Base-by-base conservation (phyloP, 2,113 vertebrate species). In the Egretta garzetta region DNA sequence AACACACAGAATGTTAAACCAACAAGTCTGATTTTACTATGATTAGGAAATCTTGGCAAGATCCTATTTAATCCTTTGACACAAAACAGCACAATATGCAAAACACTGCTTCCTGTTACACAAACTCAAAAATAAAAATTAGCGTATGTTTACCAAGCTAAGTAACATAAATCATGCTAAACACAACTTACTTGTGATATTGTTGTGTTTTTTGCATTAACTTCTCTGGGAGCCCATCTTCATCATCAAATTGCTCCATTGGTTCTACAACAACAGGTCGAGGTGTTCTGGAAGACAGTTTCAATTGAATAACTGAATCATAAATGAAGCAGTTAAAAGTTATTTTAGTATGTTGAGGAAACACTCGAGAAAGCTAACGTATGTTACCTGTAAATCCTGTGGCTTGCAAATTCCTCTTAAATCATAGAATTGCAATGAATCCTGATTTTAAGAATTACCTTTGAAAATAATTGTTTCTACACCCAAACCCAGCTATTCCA, bases 191-290 rank as follows among this genome's bases (percentile, higher is more conserved):
- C 99, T 99, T 99, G 82, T 99, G 98, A 96, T 99, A 99, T 50
- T 99, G 99, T 24, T 99, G 99, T 37, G 98, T 98, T 98, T 99
- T 99, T 67, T 98, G 99, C 97, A 99, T 98, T 66, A 99, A 50
- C 76, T 99, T 99, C 96, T 99, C 99, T 76, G 99, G 98, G 32
- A 99, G 97, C 35, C 99, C 99, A 94, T 99, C 99, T 97, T 99
- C 99, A 92, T 99, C 98, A 95, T 99, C 99, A 96, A 99, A 99
- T 82, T 99, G 99, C 76, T 99, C 99, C 95, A 99, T 99, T 23
- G 99, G 99, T 94, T 99, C 99, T 80, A 99, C 99, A 91, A 99
- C 99, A 90, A 99, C 99, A 62, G 99, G 99, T 89, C 99, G 99
- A 64, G 99, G 99, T 27, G 99, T 99, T 75, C 99, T 99, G 68